These are phyloP conservation scores for Daphoenositta chrysoptera DNA, from an alignment of 2,113 vertebrate species.

Conservation along the genomic window DNA sequence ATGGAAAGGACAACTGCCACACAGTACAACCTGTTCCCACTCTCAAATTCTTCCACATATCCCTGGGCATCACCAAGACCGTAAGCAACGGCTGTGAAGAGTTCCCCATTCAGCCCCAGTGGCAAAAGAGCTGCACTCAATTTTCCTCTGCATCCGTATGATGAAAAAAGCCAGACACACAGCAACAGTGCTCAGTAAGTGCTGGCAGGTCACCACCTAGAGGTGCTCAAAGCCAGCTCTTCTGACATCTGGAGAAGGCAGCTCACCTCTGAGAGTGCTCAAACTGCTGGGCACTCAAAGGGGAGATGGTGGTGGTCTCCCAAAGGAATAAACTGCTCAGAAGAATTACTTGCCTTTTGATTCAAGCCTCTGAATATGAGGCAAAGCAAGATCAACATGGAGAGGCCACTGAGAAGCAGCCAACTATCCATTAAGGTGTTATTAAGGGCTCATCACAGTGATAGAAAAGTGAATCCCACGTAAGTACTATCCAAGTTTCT, in stretches of 20 bases:
- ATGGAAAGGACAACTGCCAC: neutral
- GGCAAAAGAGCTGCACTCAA: neutral
- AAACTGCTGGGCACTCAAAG: neutral
- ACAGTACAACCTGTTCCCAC: neutral
- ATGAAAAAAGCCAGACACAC: neutral
- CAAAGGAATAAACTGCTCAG: neutral
- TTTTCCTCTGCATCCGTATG: neutral
- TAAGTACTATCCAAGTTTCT: neutral
- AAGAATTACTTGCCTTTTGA: neutral
- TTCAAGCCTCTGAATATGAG: neutral
- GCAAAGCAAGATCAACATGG: neutral
- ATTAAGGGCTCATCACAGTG: neutral
- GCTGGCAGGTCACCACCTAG: neutral
- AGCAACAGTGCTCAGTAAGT: neutral
- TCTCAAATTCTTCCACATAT: neutral
- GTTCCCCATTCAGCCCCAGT: neutral
- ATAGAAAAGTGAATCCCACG: neutral
- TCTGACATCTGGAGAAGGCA: neutral
- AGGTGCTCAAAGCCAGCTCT: neutral
- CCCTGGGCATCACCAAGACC: neutral
- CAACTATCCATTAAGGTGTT: neutral
- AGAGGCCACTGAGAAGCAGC: neutral
- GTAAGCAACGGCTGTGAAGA: accelerated
- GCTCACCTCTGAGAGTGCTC: neutral
- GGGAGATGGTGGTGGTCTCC: neutral